Evolutionary conservation across 2,113 vertebrate species (phyloP).

Genomic region (Oplegnathus fasciatus): DNA sequence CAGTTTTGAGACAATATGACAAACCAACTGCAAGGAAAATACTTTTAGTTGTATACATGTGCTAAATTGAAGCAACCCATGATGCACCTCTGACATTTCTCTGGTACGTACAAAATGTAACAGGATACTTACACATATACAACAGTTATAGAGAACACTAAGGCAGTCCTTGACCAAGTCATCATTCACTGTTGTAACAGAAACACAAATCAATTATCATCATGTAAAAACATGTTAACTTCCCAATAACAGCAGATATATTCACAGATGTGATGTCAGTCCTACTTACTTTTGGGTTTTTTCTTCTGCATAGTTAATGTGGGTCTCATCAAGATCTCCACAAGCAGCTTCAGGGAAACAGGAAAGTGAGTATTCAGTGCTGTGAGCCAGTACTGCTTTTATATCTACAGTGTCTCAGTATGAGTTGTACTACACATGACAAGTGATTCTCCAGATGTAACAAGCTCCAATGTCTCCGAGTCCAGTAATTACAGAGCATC

Average conservation of each 20-base stretch:
- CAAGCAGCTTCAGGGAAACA: conserved; percentile 88
- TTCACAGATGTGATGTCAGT: background rate
- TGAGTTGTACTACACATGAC: background rate
- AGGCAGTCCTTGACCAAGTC: conserved; percentile 96
- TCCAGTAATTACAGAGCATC: background rate
- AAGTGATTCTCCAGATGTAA: background rate
- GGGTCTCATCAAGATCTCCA: conserved; percentile 98
- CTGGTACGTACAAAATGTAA: background rate
- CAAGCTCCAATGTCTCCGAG: background rate
- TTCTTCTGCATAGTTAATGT: conserved; percentile 96
- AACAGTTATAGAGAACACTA: conserved; percentile 96
- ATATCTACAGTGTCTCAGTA: background rate
- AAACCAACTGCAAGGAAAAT: background rate
- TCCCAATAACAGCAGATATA: background rate
- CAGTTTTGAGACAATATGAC: background rate
- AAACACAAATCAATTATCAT: conserved; percentile 3
- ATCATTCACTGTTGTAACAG: conserved; percentile 89
- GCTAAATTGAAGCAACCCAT: background rate
- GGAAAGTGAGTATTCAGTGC: background rate
- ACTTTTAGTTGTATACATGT: background rate
- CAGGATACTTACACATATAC: conserved; percentile 92
- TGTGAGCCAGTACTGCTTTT: background rate
- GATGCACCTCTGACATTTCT: conserved; percentile 9
- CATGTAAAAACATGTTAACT: background rate
- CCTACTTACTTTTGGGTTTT: conserved; percentile 92